These are phyloP conservation scores for Nothocercus nigrocapillus DNA, from an alignment of 2,113 vertebrate genomes.

Conservation along the genomic window DNA sequence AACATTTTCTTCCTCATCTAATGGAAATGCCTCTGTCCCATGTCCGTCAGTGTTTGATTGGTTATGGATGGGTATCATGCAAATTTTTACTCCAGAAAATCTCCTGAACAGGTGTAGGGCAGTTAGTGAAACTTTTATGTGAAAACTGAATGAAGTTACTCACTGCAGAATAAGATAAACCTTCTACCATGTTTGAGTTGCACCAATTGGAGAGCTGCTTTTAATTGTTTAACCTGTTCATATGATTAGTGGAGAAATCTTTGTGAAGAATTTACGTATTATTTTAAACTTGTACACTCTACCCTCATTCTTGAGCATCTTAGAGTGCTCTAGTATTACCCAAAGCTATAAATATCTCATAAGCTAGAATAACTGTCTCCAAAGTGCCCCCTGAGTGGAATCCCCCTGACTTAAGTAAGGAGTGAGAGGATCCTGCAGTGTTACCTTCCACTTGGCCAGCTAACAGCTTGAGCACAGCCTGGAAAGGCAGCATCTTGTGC, in stretches of 20 bases:
- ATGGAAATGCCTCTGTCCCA: background rate
- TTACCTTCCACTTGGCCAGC: background rate
- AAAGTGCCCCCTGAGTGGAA: background rate
- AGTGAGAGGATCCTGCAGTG: background rate
- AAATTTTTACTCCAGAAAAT: background rate
- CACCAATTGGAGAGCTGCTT: background rate
- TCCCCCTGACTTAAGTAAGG: fast-evolving
- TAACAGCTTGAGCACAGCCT: background rate
- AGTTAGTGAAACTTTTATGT: background rate
- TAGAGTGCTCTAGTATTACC: background rate
- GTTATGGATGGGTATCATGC: constrained; percentile 16
- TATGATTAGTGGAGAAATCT: background rate
- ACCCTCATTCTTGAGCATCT: background rate
- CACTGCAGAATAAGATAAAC: too few species aligned
- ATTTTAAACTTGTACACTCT: background rate
- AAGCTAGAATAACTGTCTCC: background rate
- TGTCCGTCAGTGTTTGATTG: background rate
- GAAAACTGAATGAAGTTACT: too few species aligned
- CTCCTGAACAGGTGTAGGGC: background rate
- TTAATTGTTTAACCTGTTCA: background rate
- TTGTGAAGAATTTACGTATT: background rate
- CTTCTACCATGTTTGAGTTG: background rate
- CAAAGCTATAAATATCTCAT: background rate
- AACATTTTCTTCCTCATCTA: constrained; percentile 30
- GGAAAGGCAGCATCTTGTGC: background rate